phyloP scores from a whole-genome alignment of 2,888 invertebrate genomes.

The Metellina segmentata region DNA sequence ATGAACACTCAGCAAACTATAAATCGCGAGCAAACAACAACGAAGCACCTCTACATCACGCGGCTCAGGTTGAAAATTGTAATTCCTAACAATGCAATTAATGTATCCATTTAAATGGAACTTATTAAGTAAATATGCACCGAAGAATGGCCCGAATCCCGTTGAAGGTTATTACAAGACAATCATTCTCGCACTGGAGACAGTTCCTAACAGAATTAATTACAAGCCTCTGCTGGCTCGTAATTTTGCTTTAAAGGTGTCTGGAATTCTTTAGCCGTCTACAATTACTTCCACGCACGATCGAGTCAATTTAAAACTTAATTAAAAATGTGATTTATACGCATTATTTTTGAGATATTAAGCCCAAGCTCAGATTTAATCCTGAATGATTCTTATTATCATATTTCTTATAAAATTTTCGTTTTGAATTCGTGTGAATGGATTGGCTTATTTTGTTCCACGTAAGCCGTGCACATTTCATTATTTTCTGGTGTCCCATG shows the following conservation, averaged over 20 bases:
- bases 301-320: neutral
- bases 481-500: no score
- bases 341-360: neutral
- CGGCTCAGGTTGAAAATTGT: neutral
- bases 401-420: neutral
- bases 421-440: neutral
- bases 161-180: conserved; percentile 1
- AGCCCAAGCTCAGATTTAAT: neutral
- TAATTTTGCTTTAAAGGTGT: neutral
- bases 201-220: neutral
- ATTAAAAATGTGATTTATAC: neutral
- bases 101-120: conserved; percentile 10
- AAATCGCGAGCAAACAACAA: neutral
- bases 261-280: neutral
- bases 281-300: neutral
- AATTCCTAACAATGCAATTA: neutral
- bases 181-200: neutral
- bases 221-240: neutral
- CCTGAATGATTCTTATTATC: neutral
- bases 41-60: neutral
- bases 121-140: neutral
- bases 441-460: neutral
- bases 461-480: neutral
- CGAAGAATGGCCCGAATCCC: neutral
- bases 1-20: neutral